Evolutionary conservation across 2,888 invertebrate species (phyloP).

Genomic region (Hoplodrina ambigua): DNA sequence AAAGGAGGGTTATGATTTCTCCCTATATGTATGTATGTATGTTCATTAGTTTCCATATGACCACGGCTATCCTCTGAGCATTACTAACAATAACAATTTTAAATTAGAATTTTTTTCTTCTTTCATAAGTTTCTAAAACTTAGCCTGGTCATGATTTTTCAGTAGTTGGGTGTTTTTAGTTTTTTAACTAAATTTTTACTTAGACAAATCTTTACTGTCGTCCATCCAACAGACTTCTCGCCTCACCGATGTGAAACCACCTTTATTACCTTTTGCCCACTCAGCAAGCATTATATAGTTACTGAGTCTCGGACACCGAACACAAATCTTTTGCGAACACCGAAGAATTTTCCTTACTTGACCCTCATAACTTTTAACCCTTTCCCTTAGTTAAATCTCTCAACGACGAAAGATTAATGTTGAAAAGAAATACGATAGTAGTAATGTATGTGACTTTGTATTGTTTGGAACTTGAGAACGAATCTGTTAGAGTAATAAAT

Average conservation of each 20-base stretch:
- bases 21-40: too few species aligned
- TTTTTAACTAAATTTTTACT: too few species aligned
- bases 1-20: too few species aligned
- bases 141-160: too few species aligned
- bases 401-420: conserved; percentile 46
- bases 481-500: neutral
- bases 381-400: conserved; percentile 52
- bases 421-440: conserved; percentile 20
- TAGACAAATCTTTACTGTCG: too few species aligned
- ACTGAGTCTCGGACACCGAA: conserved; percentile 2
- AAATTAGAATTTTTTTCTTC: too few species aligned
- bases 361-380: conserved; percentile 60
- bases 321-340: conserved; percentile 53
- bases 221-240: too few species aligned
- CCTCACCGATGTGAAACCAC: neutral
- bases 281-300: conserved; percentile 3
- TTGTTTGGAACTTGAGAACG: conserved; percentile 7
- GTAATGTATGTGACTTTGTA: conserved; percentile 12
- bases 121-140: too few species aligned
- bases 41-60: too few species aligned
- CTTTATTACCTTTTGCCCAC: neutral
- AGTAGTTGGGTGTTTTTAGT: too few species aligned
- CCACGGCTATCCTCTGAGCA: too few species aligned
- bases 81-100: too few species aligned
- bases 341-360: conserved; percentile 50